Evolutionary conservation across 1,140 invertebrate species (phyloP).

Genomic region (Copidosoma floridanum): DNA sequence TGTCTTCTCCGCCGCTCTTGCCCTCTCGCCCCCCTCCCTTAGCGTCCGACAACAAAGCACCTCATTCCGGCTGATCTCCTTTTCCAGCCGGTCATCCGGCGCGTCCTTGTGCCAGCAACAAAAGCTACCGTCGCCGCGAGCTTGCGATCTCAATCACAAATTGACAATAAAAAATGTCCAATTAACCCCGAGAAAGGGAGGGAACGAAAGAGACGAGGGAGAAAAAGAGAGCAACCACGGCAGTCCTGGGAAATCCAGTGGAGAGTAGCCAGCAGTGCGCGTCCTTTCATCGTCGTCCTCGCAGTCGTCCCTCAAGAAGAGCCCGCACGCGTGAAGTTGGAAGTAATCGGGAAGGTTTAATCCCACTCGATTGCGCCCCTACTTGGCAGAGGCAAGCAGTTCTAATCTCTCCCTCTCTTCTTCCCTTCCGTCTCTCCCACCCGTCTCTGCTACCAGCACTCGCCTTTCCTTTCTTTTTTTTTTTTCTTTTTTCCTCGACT

Average conservation of each 20-base stretch:
- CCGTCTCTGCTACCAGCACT: neutral
- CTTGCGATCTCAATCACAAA: slow-evolving; percentile 53
- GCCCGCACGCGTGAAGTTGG: slow-evolving; percentile 49
- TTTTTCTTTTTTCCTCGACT: too few species aligned
- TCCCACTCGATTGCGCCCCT: slow-evolving; percentile 53
- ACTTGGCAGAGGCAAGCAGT: slow-evolving; percentile 43
- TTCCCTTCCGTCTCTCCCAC: neutral
- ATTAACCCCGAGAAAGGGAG: slow-evolving; percentile 43
- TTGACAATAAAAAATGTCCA: slow-evolving; percentile 57
- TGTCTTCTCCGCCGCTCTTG: too few species aligned
- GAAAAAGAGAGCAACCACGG: slow-evolving; percentile 30
- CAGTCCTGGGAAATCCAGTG: slow-evolving; percentile 42
- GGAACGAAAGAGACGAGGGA: neutral
- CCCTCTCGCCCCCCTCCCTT: neutral
- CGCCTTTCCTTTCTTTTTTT: neutral
- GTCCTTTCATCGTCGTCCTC: slow-evolving; percentile 43
- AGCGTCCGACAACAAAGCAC: slow-evolving; percentile 31
- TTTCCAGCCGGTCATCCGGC: slow-evolving; percentile 17
- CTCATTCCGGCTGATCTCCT: slow-evolving; percentile 19
- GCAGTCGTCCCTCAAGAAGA: too few species aligned
- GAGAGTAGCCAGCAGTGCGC: slow-evolving; percentile 34
- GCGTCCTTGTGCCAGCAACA: slow-evolving; percentile 40
- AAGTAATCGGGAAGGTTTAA: slow-evolving; percentile 56
- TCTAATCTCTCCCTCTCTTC: slow-evolving; percentile 33
- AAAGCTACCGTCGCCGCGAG: slow-evolving; percentile 30